phyloP scores from a whole-genome alignment of 2,113 vertebrate genomes.

The Trematomus loennbergii region DNA sequence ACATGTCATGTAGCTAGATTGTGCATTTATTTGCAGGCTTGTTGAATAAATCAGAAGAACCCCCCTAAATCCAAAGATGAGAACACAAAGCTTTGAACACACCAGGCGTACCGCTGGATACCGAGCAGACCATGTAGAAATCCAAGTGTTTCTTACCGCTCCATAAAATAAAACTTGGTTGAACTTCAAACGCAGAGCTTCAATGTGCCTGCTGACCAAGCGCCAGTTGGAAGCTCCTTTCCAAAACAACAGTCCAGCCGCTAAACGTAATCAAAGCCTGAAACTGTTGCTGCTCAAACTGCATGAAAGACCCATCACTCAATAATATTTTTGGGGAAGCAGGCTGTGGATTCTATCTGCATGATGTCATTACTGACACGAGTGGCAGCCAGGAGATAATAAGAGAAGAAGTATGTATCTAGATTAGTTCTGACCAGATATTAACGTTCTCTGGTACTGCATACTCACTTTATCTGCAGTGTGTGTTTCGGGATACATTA shows the following conservation, averaged over 20 bases:
- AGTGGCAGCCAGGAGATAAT: neutral
- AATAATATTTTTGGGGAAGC: neutral
- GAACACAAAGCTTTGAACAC: constrained; percentile 27
- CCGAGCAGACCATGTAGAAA: constrained; percentile 9
- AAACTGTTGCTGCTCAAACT: neutral
- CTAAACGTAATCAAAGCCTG: constrained; percentile 6
- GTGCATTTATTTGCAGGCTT: constrained; percentile 53
- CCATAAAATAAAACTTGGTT: constrained; percentile 27
- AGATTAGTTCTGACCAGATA: neutral
- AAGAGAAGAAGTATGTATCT: neutral
- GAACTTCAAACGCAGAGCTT: constrained; percentile 22
- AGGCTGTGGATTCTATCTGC: constrained; percentile 9
- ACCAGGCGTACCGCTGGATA: neutral
- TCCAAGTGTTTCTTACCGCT: constrained; percentile 13
- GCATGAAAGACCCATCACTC: neutral
- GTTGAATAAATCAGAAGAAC: constrained; percentile 50
- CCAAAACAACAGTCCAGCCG: constrained; percentile 26
- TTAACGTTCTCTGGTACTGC: neutral
- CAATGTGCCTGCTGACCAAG: neutral
- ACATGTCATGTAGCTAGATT: constrained; percentile 56
- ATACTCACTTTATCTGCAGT: neutral
- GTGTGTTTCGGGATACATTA: neutral
- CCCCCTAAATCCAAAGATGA: constrained; percentile 20
- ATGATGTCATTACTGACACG: neutral
- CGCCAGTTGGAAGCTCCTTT: neutral